These are phyloP conservation scores for Dromaius novaehollandiae DNA, from an alignment of 2,113 vertebrate species.

Conservation along the genomic window DNA sequence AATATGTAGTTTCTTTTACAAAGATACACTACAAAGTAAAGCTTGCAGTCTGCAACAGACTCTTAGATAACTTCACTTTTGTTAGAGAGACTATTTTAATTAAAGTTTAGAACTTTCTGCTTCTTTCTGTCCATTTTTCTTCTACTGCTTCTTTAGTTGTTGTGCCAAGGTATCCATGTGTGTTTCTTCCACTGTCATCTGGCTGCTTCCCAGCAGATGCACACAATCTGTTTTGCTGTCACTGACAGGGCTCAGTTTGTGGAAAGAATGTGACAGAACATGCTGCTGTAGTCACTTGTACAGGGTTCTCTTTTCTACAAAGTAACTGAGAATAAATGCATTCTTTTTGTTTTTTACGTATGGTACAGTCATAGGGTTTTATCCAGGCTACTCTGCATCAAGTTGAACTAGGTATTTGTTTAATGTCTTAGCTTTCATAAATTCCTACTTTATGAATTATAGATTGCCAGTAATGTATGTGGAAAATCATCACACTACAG, in stretches of 20 bases:
- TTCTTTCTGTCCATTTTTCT: constrained; percentile 79
- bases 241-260: constrained; percentile 83
- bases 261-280: constrained; percentile 86
- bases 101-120: constrained; percentile 79
- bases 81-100: constrained; percentile 77
- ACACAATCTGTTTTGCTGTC: constrained; percentile 87
- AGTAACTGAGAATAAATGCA: constrained; percentile 73
- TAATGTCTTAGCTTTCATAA: background rate
- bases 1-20: constrained; percentile 17
- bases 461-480: background rate
- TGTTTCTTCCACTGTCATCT: constrained; percentile 94
- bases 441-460: background rate
- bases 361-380: background rate
- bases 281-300: constrained; percentile 80
- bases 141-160: constrained; percentile 78
- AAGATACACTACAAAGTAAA: constrained; percentile 17
- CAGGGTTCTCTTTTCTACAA: constrained; percentile 73
- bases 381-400: background rate
- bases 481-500: background rate
- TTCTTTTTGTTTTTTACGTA: constrained; percentile 36
- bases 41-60: constrained; percentile 59
- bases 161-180: constrained; percentile 93
- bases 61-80: constrained; percentile 71
- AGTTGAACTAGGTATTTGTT: background rate
- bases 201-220: constrained; percentile 91